phyloP scores from a whole-genome alignment of 2,113 vertebrate species.

The Uria aalge region DNA sequence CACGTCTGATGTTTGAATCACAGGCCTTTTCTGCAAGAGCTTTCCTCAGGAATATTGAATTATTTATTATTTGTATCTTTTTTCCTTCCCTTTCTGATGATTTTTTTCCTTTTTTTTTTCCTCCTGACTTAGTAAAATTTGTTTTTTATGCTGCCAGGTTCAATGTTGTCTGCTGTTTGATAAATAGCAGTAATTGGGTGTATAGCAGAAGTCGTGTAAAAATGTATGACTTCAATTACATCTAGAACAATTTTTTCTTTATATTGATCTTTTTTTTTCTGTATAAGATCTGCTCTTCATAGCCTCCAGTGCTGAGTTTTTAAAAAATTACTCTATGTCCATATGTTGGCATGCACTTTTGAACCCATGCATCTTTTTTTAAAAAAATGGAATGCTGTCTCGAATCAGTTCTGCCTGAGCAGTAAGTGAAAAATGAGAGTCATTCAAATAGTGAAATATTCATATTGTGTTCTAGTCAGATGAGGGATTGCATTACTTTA shows the following conservation, averaged over 20 bases:
- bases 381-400: background rate
- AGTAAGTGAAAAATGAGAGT: conserved; percentile 9
- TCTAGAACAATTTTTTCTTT: conserved; percentile 71
- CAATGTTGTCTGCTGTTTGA: conserved; percentile 78
- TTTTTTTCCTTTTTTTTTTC: conserved; percentile 38
- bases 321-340: conserved; percentile 68
- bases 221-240: conserved; percentile 83
- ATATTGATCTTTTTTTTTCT: conserved; percentile 73
- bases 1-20: conserved; percentile 86
- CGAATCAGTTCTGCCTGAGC: background rate
- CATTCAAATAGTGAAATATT: conserved; percentile 23
- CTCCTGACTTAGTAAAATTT: conserved; percentile 79
- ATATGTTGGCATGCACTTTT: conserved; percentile 56
- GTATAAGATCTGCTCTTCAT: conserved; percentile 69
- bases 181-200: conserved; percentile 84
- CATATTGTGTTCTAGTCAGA: background rate
- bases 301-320: conserved; percentile 65
- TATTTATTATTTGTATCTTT: conserved; percentile 88
- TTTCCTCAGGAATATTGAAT: conserved; percentile 85
- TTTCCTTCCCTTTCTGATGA: conserved; percentile 73
- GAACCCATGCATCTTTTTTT: conserved; percentile 32
- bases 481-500: background rate
- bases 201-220: conserved; percentile 77
- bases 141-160: conserved; percentile 79
- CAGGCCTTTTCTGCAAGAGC: conserved; percentile 78